A percentile compares a stretch with the other conserved stretches of the same genome.
These are phyloP conservation scores for Colostygia pectinataria DNA, from an alignment of 2,888 invertebrate genomes.

Conservation along the genomic window DNA sequence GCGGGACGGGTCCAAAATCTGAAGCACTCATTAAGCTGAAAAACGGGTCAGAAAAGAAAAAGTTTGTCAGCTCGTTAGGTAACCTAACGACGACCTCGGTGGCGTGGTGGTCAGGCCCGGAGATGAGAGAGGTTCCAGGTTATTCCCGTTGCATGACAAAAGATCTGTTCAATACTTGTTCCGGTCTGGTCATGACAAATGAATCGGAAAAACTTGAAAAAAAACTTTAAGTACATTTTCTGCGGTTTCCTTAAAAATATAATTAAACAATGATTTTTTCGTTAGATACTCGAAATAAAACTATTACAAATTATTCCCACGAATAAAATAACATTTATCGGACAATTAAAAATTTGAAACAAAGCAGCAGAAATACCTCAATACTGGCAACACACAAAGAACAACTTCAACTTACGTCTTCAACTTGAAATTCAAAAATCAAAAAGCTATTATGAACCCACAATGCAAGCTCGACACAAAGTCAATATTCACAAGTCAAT, in stretches of 20 bases:
- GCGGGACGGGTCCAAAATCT: slow-evolving; percentile 36
- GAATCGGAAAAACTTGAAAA: too few species aligned
- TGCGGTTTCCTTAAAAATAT: too few species aligned
- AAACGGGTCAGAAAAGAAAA: slow-evolving; percentile 35
- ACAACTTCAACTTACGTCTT: not conserved
- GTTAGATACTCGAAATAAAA: not conserved
- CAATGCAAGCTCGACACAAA: slow-evolving; percentile 33
- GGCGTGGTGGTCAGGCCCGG: too few species aligned
- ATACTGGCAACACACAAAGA: not conserved
- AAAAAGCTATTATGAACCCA: slow-evolving; percentile 23
- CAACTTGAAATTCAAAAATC: slow-evolving; percentile 17
- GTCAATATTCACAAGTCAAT: slow-evolving; percentile 35
- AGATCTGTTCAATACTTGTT: too few species aligned
- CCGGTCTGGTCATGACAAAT: too few species aligned
- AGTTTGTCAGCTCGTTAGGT: slow-evolving; percentile 18
- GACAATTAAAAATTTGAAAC: slow-evolving; percentile 10
- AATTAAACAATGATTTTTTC: not conserved
- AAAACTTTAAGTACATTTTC: too few species aligned
- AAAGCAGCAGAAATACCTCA: slow-evolving; percentile 9
- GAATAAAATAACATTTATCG: slow-evolving; percentile 11
- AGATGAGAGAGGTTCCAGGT: too few species aligned
- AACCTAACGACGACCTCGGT: too few species aligned
- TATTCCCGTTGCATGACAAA: too few species aligned
- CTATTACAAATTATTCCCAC: slow-evolving; percentile 11
- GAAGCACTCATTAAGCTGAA: slow-evolving; percentile 42